Conservation (phyloP, 2,888 invertebrate species). For the Drosophila demipolita region DNA sequence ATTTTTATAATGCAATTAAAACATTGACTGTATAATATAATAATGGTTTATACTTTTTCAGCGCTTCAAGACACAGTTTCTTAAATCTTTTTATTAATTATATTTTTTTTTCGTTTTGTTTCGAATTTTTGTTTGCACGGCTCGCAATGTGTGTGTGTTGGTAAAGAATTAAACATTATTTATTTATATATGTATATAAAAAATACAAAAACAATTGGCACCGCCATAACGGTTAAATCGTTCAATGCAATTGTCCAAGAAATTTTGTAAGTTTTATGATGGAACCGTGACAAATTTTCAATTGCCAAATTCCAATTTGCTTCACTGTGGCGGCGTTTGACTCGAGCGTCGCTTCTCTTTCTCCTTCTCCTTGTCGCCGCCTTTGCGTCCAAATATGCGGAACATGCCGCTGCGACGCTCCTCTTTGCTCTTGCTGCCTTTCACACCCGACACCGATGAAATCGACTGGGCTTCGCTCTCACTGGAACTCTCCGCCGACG, state of each 20-base stretch:
- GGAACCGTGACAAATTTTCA: conserved; percentile 20
- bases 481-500: conserved; percentile 85
- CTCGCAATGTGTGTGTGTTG: conserved; percentile 37
- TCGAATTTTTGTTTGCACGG: conserved; percentile 51
- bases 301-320: conserved; percentile 13
- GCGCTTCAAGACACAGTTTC: conserved; percentile 51
- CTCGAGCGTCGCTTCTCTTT: conserved; percentile 83
- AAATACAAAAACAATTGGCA: conserved; percentile 69
- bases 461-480: conserved; percentile 85
- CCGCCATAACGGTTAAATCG: conserved; percentile 15
- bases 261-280: conserved; percentile 27
- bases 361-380: conserved; percentile 81
- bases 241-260: conserved; percentile 43
- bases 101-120: conserved; percentile 16
- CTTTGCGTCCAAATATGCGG: conserved; percentile 84
- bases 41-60: conserved; percentile 63
- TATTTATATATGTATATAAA: conserved; percentile 68
- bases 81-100: conserved; percentile 22
- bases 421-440: conserved; percentile 84
- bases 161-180: conserved; percentile 63
- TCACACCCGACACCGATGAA: conserved; percentile 84
- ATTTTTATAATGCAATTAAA: conserved; percentile 78
- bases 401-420: conserved; percentile 85
- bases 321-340: conserved; percentile 82
- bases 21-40: conserved; percentile 77